Percentiles rank a stretch among this genome's conserved stretches.
These are phyloP conservation scores for Helicoverpa zea DNA, from an alignment of 1,140 invertebrate genomes.

Conservation along the genomic window DNA sequence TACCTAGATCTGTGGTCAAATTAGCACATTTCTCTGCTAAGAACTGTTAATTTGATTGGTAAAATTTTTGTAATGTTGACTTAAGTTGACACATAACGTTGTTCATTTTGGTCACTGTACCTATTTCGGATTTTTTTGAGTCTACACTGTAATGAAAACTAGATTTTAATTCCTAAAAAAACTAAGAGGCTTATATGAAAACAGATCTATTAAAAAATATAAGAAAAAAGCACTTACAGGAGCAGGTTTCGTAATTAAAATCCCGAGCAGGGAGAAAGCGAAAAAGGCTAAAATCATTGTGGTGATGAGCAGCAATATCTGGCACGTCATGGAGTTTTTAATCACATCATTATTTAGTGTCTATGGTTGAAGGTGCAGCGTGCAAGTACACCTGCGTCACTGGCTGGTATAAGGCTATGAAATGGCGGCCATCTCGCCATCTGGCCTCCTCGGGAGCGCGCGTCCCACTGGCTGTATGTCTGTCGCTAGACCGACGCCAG, in stretches of 20 bases:
- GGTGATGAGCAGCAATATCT: slow-evolving; percentile 59
- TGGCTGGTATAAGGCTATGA: slow-evolving; percentile 44
- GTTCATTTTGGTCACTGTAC: not conserved
- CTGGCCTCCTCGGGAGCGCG: slow-evolving; percentile 57
- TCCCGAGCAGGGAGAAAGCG: slow-evolving; percentile 65
- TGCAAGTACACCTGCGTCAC: slow-evolving; percentile 51
- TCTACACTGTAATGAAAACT: no score
- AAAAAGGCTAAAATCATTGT: slow-evolving; percentile 73
- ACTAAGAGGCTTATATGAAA: no score
- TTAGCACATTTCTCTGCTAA: not conserved
- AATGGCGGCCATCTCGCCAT: slow-evolving; percentile 53
- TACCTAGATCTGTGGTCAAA: slow-evolving; percentile 46
- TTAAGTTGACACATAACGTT: not conserved
- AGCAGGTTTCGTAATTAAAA: slow-evolving; percentile 61
- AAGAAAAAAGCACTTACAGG: slow-evolving; percentile 63
- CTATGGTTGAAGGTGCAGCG: slow-evolving; percentile 54
- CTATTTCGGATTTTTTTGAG: no score
- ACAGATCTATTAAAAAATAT: not conserved
- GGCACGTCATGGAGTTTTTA: slow-evolving; percentile 64
- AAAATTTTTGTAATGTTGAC: not conserved
- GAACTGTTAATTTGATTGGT: not conserved
- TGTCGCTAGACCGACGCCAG: slow-evolving; percentile 28
- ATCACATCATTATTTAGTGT: slow-evolving; percentile 57
- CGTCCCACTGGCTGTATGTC: slow-evolving; percentile 46
- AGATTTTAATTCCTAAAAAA: no score